Conservation (phyloP, 2,888 invertebrate species). For the Elegia similella region DNA sequence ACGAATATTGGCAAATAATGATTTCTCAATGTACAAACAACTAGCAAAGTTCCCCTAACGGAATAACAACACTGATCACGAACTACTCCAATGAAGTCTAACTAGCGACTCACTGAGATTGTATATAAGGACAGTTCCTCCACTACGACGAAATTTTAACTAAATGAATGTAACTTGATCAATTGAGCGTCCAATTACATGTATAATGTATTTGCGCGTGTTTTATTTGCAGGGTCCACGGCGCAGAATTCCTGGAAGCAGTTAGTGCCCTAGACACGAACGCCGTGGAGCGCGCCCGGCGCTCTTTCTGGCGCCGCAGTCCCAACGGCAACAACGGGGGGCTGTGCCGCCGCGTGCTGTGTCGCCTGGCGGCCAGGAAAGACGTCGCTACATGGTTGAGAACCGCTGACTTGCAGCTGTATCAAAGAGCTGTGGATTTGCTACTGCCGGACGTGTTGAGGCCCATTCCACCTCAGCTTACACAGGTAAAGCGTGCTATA, state of each 20-base stretch:
- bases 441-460: conserved; percentile 97
- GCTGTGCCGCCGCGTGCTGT: conserved; percentile 96
- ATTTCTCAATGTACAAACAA: no score
- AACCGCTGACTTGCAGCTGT: conserved; percentile 94
- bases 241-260: conserved; percentile 95
- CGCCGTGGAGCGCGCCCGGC: conserved; percentile 94
- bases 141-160: no score
- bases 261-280: conserved; percentile 94
- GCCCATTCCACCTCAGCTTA: conserved; percentile 96
- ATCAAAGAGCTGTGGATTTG: conserved; percentile 97
- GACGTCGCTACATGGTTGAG: conserved; percentile 91
- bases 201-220: no score
- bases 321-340: conserved; percentile 88
- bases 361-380: conserved; percentile 83
- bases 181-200: no score
- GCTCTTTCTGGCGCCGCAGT: conserved; percentile 93
- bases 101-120: no score
- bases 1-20: no score
- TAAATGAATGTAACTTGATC: no score
- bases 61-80: no score
- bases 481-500: conserved; percentile 86
- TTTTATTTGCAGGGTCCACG: conserved; percentile 87
- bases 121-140: no score
- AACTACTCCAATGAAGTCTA: no score
- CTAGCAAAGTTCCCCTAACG: no score